Evolutionary conservation across 2,888 invertebrate species (phyloP), one percentile per base, ranked within the genome.

Genomic region (Cosmorhoe ocellata): DNA sequence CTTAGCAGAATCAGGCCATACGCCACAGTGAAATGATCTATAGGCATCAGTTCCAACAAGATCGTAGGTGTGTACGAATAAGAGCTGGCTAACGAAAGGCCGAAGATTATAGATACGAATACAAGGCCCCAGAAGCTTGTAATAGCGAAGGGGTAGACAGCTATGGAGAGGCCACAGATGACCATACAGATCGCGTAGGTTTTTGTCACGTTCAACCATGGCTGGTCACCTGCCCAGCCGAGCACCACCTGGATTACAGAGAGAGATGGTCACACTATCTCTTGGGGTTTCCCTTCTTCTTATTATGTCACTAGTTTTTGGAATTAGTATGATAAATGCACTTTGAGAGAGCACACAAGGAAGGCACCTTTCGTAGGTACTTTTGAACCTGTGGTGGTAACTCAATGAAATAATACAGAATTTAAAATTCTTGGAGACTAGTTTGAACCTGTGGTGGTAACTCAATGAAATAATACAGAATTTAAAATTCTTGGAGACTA

Each of bases 21-120:
- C 8, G 97, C 98, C 68, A 95, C 95, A 11, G 98, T 97, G 78
- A 99, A 98, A 63, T 95, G 92, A 63, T 98, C 97, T 63, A 98
- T 89, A 0, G 97, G 97, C 59, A 98, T 95, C 66, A 98, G 88
- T 73, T 97, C 94, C 61, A 97, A 97, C 55, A 98, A 85, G 59
- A 99, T 96, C 39, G 97, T 95, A 0, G 97, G 97, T 0, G 97
- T 97, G 65, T 98, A 95, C 4, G 97, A 94, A 79, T 97, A 98
- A 63, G 95, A 96, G 69, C 97, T 97, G 48, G 97, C 97, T 77
- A 98, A 96, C 46, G 96, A 95, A 26, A 98, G 91, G 0, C 98
- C 98, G 79, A 97, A 98, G 12, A 94, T 73, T 0, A 93, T 92
- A 0, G 92, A 93, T 45, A 88, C 79, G 13, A 80, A 64, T 1